phyloP scores from a whole-genome alignment of 2,888 invertebrate genomes.

The Yponomeuta malinellus region DNA sequence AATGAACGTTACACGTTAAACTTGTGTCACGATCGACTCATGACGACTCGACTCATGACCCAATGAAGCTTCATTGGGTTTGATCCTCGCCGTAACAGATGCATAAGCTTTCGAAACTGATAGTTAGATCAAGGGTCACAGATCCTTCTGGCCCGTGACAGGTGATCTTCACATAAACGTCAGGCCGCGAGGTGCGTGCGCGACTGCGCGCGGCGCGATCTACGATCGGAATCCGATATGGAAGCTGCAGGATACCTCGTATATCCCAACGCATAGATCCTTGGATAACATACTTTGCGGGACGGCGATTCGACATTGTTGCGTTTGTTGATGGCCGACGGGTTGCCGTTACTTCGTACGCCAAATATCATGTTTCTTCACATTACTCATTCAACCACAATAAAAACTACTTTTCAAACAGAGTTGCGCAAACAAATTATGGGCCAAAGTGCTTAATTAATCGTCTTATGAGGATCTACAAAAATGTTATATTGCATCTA shows the following conservation, averaged over 20 bases:
- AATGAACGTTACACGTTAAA: too few species aligned
- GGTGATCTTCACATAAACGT: neutral
- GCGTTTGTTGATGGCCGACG: slow-evolving; percentile 24
- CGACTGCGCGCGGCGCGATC: slow-evolving; percentile 18
- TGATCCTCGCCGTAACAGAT: neutral
- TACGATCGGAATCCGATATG: slow-evolving; percentile 34
- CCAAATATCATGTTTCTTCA: too few species aligned
- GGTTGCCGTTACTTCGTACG: too few species aligned
- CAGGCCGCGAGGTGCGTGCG: slow-evolving; percentile 17
- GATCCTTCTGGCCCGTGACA: neutral
- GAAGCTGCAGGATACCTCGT: slow-evolving; percentile 42
- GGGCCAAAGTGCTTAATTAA: too few species aligned
- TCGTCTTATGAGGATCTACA: too few species aligned
- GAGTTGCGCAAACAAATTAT: too few species aligned
- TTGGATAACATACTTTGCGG: slow-evolving; percentile 30
- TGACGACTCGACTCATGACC: too few species aligned
- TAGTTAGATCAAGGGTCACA: neutral
- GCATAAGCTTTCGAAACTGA: neutral
- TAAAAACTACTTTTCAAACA: too few species aligned
- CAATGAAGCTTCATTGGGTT: too few species aligned
- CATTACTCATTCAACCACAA: too few species aligned
- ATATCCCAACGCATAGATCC: slow-evolving; percentile 38
- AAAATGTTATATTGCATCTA: too few species aligned
- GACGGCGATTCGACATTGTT: slow-evolving; percentile 31
- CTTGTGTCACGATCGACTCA: too few species aligned